A percentile compares a stretch with the other conserved stretches of the same genome.
phyloP scores from a whole-genome alignment of 2,888 invertebrate genomes.

The Craniophora ligustri region DNA sequence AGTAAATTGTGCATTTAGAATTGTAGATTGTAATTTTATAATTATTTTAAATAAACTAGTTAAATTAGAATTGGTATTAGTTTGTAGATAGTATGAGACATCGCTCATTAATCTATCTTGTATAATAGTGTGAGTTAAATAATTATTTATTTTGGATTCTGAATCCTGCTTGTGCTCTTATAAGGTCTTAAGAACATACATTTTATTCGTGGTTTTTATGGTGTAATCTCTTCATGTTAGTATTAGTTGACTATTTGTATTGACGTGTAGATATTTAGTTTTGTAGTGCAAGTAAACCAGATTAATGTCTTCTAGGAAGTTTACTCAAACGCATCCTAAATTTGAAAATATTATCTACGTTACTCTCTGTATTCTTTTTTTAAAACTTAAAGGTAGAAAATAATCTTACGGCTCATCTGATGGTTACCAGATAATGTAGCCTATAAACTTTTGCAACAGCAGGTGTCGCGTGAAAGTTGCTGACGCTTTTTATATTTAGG shows the following conservation, averaged over 20 bases:
- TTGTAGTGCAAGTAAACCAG: slow-evolving; percentile 27
- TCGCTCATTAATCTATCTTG: slow-evolving; percentile 10
- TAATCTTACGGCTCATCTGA: too few species aligned
- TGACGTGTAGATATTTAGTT: neutral
- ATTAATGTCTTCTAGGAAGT: neutral
- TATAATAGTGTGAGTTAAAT: neutral
- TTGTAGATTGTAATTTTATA: slow-evolving; percentile 8
- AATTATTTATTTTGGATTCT: slow-evolving; percentile 39
- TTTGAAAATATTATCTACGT: neutral
- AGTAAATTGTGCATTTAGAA: slow-evolving; percentile 22
- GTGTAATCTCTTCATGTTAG: slow-evolving; percentile 47
- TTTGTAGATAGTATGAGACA: neutral
- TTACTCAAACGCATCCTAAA: neutral
- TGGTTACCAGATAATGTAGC: too few species aligned
- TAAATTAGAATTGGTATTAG: neutral
- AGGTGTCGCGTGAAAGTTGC: too few species aligned
- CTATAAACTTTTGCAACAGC: too few species aligned
- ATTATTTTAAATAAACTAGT: neutral
- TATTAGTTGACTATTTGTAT: slow-evolving; percentile 17
- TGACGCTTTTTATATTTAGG: too few species aligned
- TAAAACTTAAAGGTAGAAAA: too few species aligned
- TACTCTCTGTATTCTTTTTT: neutral
- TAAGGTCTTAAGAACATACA: too few species aligned
- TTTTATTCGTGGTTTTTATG: slow-evolving; percentile 27
- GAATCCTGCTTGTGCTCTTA: slow-evolving; percentile 48